Base-by-base conservation (phyloP, 2,113 vertebrate species). In the Vicugna pacos region DNA sequence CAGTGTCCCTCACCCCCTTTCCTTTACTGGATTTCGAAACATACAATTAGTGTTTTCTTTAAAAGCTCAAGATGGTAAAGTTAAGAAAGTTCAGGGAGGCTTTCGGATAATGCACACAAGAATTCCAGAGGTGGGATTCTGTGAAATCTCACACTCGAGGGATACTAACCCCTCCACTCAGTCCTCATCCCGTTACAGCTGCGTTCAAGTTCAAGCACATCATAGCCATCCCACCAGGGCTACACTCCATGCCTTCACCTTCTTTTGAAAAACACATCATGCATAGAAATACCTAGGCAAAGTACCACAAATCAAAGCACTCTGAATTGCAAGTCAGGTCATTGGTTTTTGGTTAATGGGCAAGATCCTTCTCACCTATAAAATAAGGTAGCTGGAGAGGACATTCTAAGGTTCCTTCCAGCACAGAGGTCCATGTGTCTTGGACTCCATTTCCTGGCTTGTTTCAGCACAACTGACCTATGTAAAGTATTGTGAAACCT, bases 41-140 rank as follows among this genome's bases (percentile, higher is more conserved):
- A 10, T 97, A 77, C 81, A 98, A 97, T 98, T 98, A 98, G 93
- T 96, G 92, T 98, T 98, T 98, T 98, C 95, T 98, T 97, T 97
- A 97, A 96, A 94, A 96, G 76, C 94, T 83, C 54, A 91, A 70
- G 0, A 0, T 97, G 96, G 14, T 11, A 83, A 67, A 46, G 90
- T 94, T 88, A 95, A 54, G 46, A 96, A 83, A 82, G 87, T 97
- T 96, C 96, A 95, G 93, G 26, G 94, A 95, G 87, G 96, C 84
- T 84, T 96, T 95, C 92, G 96, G 96, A 96, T 93, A 94, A n/a
- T 77, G 13, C 64, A 65, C 64, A 91, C 83, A 96, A 90, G 67
- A 65, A 96, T 70, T 15, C 56, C 80, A 11, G 80, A 32, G 0
- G 80, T 91, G 65, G 60, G 6, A 85, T 42, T 12, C 19, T 30